phyloP scores from a whole-genome alignment of 2,888 invertebrate genomes.

The Chrysolina haemoptera region DNA sequence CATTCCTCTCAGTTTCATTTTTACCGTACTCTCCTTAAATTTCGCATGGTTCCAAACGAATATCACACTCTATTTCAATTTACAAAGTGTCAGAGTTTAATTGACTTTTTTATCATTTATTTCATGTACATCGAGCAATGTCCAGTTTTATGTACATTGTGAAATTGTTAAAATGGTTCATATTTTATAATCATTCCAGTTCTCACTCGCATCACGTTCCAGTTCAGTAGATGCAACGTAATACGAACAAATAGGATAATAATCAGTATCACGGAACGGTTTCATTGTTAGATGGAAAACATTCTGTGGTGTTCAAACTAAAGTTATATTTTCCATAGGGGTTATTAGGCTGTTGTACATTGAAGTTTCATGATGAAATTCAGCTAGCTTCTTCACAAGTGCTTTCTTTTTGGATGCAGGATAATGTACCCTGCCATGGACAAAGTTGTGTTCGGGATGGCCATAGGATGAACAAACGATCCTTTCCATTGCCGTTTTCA shows the following conservation, averaged over 20 bases:
- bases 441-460: too few relatives aligned
- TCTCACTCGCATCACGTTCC: not conserved
- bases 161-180: not conserved
- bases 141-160: not conserved
- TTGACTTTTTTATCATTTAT: not conserved
- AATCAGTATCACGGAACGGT: not conserved
- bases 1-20: not conserved
- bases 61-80: not conserved
- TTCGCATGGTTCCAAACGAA: conserved; percentile 1
- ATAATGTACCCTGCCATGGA: too few relatives aligned
- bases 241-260: not conserved
- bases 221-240: not conserved
- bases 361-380: too few relatives aligned
- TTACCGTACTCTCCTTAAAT: not conserved
- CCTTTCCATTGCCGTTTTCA: too few relatives aligned
- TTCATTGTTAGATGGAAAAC: not conserved
- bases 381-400: too few relatives aligned
- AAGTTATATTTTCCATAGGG: too few relatives aligned
- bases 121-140: not conserved
- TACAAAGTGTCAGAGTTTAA: not conserved
- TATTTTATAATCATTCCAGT: not conserved
- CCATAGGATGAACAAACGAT: too few relatives aligned
- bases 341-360: too few relatives aligned
- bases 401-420: too few relatives aligned
- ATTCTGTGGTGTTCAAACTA: not conserved